These are phyloP conservation scores for Martes flavigula DNA, from an alignment of 2,797 vertebrate genomes.

Conservation along the genomic window DNA sequence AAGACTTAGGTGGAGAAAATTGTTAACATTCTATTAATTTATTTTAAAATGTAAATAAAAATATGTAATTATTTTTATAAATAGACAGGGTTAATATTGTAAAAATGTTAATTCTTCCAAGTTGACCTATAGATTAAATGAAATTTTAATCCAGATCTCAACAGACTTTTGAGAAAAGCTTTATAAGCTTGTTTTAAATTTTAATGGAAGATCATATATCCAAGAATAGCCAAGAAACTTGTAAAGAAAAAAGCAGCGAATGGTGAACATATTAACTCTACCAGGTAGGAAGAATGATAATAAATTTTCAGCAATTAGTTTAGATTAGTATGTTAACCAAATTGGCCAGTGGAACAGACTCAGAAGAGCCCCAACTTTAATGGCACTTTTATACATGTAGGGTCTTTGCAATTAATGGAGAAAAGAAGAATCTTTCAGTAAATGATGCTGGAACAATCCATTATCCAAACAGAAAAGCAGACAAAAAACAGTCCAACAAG, in stretches of 20 bases:
- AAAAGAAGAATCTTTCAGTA: background rate
- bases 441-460: background rate
- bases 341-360: background rate
- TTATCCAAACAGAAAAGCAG: background rate
- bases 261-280: background rate
- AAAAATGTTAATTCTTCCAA: conserved; percentile 7
- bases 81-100: background rate
- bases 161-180: background rate
- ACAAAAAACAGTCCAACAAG: background rate
- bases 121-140: background rate
- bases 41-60: conserved; percentile 23
- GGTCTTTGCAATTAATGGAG: background rate
- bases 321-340: background rate
- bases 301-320: background rate
- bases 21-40: background rate
- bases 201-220: background rate
- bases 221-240: background rate
- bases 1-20: background rate
- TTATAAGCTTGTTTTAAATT: conserved; percentile 47
- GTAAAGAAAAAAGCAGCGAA: background rate
- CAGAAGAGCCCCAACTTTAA: background rate
- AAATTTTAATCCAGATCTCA: background rate
- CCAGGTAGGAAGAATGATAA: background rate
- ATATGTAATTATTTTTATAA: background rate
- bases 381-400: background rate